Percentiles rank a stretch among this genome's conserved stretches.
These are phyloP conservation scores for Drosophila nigromelanica DNA, from an alignment of 1,140 invertebrate genomes.

Conservation along the genomic window DNA sequence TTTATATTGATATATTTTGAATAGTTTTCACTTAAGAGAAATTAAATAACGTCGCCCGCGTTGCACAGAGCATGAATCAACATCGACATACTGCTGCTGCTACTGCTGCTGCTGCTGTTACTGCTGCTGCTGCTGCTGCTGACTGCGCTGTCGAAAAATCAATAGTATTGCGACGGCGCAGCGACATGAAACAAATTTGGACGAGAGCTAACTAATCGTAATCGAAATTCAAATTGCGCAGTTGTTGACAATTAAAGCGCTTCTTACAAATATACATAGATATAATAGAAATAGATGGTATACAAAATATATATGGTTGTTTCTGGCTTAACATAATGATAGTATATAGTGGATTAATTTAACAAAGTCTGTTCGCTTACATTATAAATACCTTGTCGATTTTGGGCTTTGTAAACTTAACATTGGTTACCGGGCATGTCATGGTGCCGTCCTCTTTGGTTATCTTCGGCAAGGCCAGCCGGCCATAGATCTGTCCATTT, in stretches of 20 bases:
- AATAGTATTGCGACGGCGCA: slow-evolving; percentile 73
- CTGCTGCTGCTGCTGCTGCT: slow-evolving; percentile 27
- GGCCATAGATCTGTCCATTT: slow-evolving; percentile 99
- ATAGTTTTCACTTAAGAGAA: slow-evolving; percentile 62
- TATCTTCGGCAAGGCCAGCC: slow-evolving; percentile 94
- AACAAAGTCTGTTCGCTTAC: slow-evolving; percentile 85
- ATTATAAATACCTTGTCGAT: slow-evolving; percentile 98
- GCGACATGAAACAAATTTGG: slow-evolving; percentile 9
- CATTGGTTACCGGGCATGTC: slow-evolving; percentile 96
- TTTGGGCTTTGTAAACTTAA: slow-evolving; percentile 93
- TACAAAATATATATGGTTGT: slow-evolving; percentile 57
- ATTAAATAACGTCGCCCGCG: slow-evolving; percentile 63
- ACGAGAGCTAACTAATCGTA: slow-evolving; percentile 26
- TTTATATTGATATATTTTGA: slow-evolving; percentile 53
- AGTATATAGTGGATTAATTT: slow-evolving; percentile 29
- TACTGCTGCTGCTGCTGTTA: slow-evolving; percentile 32
- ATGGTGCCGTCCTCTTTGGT: slow-evolving; percentile 94
- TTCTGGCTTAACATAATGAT: slow-evolving; percentile 64
- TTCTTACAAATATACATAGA: slow-evolving; percentile 38
- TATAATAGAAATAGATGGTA: slow-evolving; percentile 49
- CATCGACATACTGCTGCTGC: slow-evolving; percentile 63
- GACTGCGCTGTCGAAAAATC: slow-evolving; percentile 54
- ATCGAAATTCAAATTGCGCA: slow-evolving; percentile 70
- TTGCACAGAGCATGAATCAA: slow-evolving; percentile 57
- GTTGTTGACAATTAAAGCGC: slow-evolving; percentile 28